Evolutionary conservation across 2,113 vertebrate genomes (phyloP), one percentile per base, ranked within the genome.

Genomic region (Atractosteus spatula): DNA sequence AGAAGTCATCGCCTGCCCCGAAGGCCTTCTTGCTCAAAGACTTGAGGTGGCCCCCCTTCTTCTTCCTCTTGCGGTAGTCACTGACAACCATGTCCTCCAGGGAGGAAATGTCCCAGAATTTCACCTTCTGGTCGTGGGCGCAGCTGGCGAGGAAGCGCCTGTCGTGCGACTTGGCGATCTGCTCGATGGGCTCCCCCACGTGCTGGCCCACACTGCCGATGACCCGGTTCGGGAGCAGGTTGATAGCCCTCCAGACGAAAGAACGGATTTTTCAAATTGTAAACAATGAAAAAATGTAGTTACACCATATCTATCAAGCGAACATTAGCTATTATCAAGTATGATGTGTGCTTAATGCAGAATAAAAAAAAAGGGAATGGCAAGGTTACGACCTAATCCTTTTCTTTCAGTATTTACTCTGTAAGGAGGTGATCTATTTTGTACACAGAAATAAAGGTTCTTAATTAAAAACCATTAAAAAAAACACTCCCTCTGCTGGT

Each of bases 151-250:
- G 81, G 68, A 98, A 93, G 3, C 14, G 88, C 0, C 88, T 80
- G 1, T 93, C 92, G 3, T 83, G 79, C 3, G 93, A 94, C 56
- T 82, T 87, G 3, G 91, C 92, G 4, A 98, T 87, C 80, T 94
- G 91, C 73, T 99, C 97, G 3, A 99, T 84, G 57, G 97, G 95
- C 76, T 99, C 96, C 0, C 94, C 92, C 0, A 87, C 64, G 62
- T 99, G 97, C 82, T 98, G 97, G 7, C 97, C 97, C 1, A 99
- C 86, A 5, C 88, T 93, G 79, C 96, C 97, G 8, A 99, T 85
- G 66, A 99, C 95, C 3, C 97, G 91, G 84, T 96, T 99, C 0
- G 97, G 97, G 47, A 99, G 77, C 7, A 99, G 74, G 71, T 94
- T 96, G 76, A 98, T 85, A 0, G 93, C 97, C 82, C 97, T 99